These are phyloP conservation scores for Malurus splendens DNA, from an alignment of 2,797 vertebrate genomes.

Conservation along the genomic window DNA sequence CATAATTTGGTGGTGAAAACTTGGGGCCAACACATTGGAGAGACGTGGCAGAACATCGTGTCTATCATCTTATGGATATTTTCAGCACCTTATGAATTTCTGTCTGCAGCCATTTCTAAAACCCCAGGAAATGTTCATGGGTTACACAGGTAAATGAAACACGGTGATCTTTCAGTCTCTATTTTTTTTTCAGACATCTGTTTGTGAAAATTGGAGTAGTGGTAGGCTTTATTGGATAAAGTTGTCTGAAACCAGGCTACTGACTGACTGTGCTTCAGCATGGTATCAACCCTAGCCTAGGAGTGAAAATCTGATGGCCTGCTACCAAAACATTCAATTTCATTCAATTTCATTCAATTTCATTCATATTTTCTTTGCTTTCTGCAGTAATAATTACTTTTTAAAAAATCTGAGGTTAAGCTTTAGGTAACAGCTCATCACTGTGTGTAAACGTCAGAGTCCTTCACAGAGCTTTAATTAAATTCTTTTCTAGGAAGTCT, in stretches of 20 bases:
- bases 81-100: not conserved
- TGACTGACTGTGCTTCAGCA: not conserved
- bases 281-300: not conserved
- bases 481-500: not conserved
- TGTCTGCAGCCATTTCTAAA: not conserved
- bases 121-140: not conserved
- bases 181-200: fast-evolving
- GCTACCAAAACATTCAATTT: not conserved
- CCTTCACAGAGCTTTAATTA: not conserved
- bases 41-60: not conserved
- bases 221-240: not conserved
- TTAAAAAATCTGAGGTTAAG: not conserved
- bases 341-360: not conserved
- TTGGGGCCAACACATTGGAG: fast-evolving
- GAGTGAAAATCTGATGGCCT: not conserved
- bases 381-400: not conserved
- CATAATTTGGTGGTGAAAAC: not conserved
- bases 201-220: not conserved
- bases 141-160: not conserved
- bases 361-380: not conserved
- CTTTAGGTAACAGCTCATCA: not conserved
- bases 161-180: not conserved
- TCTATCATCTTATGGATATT: fast-evolving
- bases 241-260: not conserved
- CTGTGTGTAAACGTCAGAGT: not conserved